Evolutionary conservation across 2,113 vertebrate genomes (phyloP), one percentile per base, ranked within the genome.

Genomic region (Irena cyanogastra): DNA sequence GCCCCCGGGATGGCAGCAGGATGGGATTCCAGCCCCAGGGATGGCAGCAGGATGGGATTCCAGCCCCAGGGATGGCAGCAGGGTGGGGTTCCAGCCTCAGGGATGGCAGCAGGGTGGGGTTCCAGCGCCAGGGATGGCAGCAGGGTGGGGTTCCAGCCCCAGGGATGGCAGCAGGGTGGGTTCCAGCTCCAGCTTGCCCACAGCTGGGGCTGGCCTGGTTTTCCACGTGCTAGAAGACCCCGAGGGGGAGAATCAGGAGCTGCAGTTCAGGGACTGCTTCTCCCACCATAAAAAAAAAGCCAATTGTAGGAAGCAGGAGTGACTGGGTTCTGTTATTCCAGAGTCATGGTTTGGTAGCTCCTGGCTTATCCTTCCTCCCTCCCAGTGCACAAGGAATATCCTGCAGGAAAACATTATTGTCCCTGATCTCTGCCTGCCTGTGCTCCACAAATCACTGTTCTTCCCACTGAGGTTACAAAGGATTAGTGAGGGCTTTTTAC

Each of bases 401-500:
- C 76, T 3, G 5, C 7, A 42, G 80, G 72, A 49, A 26, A 23
- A 5, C 7, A 35, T 41, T 81, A 26, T 33, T 81, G 65, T 39
- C 28, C 70, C 69, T 90, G 64, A 23, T 76, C 59, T 37, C 39
- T 54, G n/a, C 47, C 30, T 41, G 71, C 88, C 41, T 2, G 0
- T 68, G 84, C 64, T 35, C 97, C 92, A 94, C 70, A 71, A 94
- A 88, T 56, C 53, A 13, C 50, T 72, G 64, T 20, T 18, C 75
- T 71, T 42, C 88, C 49, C 13, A 1, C 47, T 30, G 61, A 95
- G 93, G 82, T 87, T 69, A 53, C 66, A 68, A 90, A 93, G 85
- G 89, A 87, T 96, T 92, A 76, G 56, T 42, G 64, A 87, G 59
- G 59, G 22, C 52, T 47, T 90, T 85, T 64, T 94, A 93, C 92